Evolutionary conservation across 2,113 vertebrate genomes (phyloP).

Genomic region (Nothocercus nigrocapillus): DNA sequence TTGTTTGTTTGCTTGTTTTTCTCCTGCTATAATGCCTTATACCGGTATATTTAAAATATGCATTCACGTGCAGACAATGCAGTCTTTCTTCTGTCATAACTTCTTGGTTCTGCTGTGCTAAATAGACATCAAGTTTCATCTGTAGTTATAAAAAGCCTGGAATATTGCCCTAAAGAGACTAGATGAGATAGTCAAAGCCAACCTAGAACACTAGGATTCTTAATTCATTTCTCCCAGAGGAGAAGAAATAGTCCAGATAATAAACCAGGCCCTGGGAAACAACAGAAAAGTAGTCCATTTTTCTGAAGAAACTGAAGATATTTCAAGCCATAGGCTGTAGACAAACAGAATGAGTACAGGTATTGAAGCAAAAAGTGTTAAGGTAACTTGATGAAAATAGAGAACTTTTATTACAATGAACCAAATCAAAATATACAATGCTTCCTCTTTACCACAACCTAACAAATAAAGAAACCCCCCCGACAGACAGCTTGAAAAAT

Average conservation of each 20-base stretch:
- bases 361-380: background rate
- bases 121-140: background rate
- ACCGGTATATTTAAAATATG: background rate
- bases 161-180: background rate
- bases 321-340: background rate
- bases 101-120: background rate
- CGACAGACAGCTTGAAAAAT: constrained; percentile 47
- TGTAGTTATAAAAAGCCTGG: background rate
- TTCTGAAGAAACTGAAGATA: background rate
- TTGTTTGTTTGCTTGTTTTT: background rate
- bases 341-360: background rate
- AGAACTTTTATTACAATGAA: background rate
- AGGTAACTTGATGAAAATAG: background rate
- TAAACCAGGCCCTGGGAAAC: background rate
- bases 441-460: background rate
- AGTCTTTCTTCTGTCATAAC: background rate
- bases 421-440: background rate
- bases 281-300: background rate
- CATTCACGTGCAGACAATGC: background rate
- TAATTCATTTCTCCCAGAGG: background rate
- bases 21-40: background rate
- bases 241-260: background rate
- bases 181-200: background rate
- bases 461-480: constrained; percentile 8
- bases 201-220: background rate